Base-by-base conservation (phyloP, 2,113 vertebrate species). In the Microtus pennsylvanicus region DNA sequence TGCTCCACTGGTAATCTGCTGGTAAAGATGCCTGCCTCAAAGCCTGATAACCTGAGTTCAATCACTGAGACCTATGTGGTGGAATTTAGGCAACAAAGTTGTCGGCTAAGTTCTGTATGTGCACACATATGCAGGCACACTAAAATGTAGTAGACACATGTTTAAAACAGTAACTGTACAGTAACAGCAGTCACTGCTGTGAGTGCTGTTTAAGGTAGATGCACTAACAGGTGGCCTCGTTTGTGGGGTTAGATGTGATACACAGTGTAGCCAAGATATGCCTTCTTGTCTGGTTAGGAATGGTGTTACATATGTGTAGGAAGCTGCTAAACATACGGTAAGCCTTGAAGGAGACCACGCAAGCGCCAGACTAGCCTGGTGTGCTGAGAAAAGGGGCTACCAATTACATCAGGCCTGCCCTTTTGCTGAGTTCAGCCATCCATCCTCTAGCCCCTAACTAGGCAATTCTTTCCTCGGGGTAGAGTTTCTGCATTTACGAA, bases 401-500 rank as follows among this genome's bases (percentile, higher is more conserved):
- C 78, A 28, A 50, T 2, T 58, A 13, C 91, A 75, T n/a, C 90
- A 82, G 69, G 92, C 17, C 88, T 42, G 63, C 16, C 72, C 75
- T 87, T 38, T 38, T 78, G 78, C 91, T 83, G 70, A 69, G 75
- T 33, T 93, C 90, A 63, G 42, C 26, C 55, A 22, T 16, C 19
- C 2, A 42, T 45, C 90, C 52, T 69, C 47, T 1, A 26, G 1
- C 7, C 52, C 55, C 52, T 22, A 81, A 77, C 33, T 33, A 89
- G 70, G 33, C 47, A 50, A 19, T 42, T 86, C 19, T 38, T 92
- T 89, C 78, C 67, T 93, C 74, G 33, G 14, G 2, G 4, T 65
- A 67, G 16, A 87, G 38, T 70, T 76, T 91, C 86, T 92, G 21
- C 75, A 72, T 86, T 85, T 96, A 83, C 35, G 88, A 96, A 95